Conservation (phyloP, 2,113 vertebrate species). For the Emydura subglobosa region DNA sequence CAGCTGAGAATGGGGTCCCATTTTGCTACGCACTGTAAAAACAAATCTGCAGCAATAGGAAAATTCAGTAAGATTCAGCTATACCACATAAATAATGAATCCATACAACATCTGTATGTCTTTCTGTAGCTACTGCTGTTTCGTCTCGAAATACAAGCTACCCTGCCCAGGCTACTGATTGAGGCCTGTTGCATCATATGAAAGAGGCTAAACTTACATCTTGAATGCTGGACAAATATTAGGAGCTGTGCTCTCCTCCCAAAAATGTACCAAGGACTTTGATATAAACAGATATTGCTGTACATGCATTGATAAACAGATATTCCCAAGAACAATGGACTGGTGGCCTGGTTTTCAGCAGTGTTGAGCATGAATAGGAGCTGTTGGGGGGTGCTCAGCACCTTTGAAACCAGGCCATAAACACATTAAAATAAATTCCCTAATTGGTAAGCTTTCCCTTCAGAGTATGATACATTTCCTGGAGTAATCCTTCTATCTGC, state of each 20-base stretch:
- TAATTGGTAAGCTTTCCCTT: not conserved
- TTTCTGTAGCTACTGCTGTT: not conserved
- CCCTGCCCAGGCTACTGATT: not conserved
- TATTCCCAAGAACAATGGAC: not conserved
- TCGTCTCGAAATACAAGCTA: fast-evolving
- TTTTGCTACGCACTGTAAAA: not conserved
- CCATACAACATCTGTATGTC: fast-evolving
- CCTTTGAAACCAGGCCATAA: not conserved
- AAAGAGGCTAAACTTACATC: not conserved
- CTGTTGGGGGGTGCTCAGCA: too few relatives aligned
- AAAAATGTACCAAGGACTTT: not conserved
- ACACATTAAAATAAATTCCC: not conserved
- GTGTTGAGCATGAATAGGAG: not conserved
- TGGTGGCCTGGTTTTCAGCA: not conserved
- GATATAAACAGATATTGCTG: not conserved
- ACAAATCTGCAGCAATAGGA: not conserved
- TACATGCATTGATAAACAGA: not conserved
- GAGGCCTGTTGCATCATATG: not conserved
- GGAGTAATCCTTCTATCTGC: not conserved
- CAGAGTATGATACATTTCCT: not conserved
- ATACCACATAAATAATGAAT: too few relatives aligned
- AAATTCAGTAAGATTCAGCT: not conserved
- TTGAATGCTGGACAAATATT: not conserved
- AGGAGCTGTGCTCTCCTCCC: not conserved
- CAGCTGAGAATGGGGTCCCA: not conserved